phyloP scores from a whole-genome alignment of 2,888 invertebrate genomes.

The Lapara coniferarum region DNA sequence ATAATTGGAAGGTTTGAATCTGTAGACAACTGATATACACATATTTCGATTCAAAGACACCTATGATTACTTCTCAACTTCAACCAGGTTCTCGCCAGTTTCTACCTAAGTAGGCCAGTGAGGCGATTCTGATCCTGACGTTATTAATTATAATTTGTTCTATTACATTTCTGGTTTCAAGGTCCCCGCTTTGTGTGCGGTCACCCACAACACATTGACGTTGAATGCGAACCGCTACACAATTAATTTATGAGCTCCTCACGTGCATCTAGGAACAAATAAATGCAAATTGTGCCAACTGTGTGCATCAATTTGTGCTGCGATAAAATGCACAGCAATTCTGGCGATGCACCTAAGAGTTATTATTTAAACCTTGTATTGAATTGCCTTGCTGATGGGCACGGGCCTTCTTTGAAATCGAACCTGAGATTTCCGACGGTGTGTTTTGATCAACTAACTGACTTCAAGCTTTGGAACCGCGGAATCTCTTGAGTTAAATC shows the following conservation, averaged over 20 bases:
- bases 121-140: not conserved
- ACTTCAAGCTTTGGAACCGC: no score
- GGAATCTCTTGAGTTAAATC: no score
- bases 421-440: no score
- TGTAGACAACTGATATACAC: no score
- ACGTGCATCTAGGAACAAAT: constrained; percentile 23
- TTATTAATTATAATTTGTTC: not conserved
- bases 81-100: no score
- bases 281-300: constrained; percentile 18
- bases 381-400: no score
- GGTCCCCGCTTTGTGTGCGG: constrained; percentile 8
- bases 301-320: constrained; percentile 10
- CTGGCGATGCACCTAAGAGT: not conserved
- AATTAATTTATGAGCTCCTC: constrained; percentile 19
- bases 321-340: not conserved
- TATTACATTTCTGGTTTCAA: constrained; percentile 1
- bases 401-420: no score
- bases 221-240: constrained; percentile 6
- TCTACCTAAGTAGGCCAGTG: no score
- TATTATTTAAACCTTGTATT: not conserved
- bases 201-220: constrained; percentile 13
- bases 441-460: no score
- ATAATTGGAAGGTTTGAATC: no score
- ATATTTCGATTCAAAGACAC: no score
- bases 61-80: no score